These are phyloP conservation scores for Unio pictorum DNA, from an alignment of 2,888 invertebrate species.

Conservation along the genomic window DNA sequence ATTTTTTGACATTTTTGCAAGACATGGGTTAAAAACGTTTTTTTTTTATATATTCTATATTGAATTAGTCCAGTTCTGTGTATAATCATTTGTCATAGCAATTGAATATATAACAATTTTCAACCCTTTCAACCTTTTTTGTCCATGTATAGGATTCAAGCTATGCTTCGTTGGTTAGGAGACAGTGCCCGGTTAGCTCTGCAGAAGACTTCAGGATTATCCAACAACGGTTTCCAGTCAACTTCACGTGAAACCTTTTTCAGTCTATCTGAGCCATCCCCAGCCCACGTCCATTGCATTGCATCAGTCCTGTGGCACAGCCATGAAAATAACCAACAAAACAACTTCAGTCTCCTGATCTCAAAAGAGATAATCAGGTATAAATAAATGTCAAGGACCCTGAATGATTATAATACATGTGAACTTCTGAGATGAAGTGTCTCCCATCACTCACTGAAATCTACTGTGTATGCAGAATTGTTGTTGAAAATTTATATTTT, in stretches of 20 bases:
- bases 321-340: slow-evolving; percentile 52
- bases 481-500: too few relatives aligned
- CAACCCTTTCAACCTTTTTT: neutral
- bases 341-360: slow-evolving; percentile 79
- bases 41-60: too few relatives aligned
- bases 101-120: neutral
- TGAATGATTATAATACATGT: neutral
- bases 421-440: neutral
- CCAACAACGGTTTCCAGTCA: slow-evolving; percentile 34
- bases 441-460: too few relatives aligned
- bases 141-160: slow-evolving; percentile 48
- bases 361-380: slow-evolving; percentile 84
- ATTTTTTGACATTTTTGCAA: too few relatives aligned
- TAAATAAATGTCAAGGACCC: neutral
- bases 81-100: too few relatives aligned
- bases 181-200: slow-evolving; percentile 73
- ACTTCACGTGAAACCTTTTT: slow-evolving; percentile 20
- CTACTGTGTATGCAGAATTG: too few relatives aligned
- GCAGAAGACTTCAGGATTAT: slow-evolving; percentile 42
- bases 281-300: slow-evolving; percentile 78
- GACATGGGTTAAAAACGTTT: too few relatives aligned
- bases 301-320: slow-evolving; percentile 85
- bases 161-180: slow-evolving; percentile 82
- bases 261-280: slow-evolving; percentile 61
- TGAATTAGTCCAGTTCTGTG: too few relatives aligned